Evolutionary conservation across 2,888 invertebrate species (phyloP), one percentile per base, ranked within the genome.

Genomic region (Drosophila demipolita): DNA sequence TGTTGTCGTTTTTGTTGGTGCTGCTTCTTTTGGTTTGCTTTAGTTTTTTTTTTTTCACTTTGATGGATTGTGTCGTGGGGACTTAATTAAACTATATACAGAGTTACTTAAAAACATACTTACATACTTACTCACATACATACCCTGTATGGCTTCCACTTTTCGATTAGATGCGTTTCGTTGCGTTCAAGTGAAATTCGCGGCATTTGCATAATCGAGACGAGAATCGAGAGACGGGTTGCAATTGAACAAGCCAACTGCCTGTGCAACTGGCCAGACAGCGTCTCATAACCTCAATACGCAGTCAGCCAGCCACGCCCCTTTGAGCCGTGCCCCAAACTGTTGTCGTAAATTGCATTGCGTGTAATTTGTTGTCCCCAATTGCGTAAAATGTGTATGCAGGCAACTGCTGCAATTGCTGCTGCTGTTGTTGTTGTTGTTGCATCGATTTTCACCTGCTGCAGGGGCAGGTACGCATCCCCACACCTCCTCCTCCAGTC

Each of bases 371-470:
- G 73, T 67, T 81, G 81, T 77, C 80, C 80, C 68, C 74, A 82
- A 78, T 82, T 82, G 82, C 82, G 78, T 80, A 77, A 82, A 81
- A 71, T 74, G 48, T 72, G 32, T 68, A 74, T 80, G 77, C 80
- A 73, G 66, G 5, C 57, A 42, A 40, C 57, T 32, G 45, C 15
- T 23, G 23, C 9, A n/a, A 17, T 3, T 17, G 36, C 38, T 54
- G 23, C 17, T 26, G 38, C 7, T 38, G 26, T 5, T 40, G 29
- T 6, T 32, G 50, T 59, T 52, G 71, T 29, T 53, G 75, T 58
- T 50, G 67, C 79, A 62, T 61, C 72, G 82, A 78, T 83, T 83
- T 86, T 86, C 83, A 83, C 82, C 86, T 69, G 80, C 64, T 63
- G 40, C 63, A 54, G 53, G 57, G 38, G 52, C 60, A 33, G 54